Evolutionary conservation across 2,113 vertebrate genomes (phyloP).

Genomic region (Lonchura striata): DNA sequence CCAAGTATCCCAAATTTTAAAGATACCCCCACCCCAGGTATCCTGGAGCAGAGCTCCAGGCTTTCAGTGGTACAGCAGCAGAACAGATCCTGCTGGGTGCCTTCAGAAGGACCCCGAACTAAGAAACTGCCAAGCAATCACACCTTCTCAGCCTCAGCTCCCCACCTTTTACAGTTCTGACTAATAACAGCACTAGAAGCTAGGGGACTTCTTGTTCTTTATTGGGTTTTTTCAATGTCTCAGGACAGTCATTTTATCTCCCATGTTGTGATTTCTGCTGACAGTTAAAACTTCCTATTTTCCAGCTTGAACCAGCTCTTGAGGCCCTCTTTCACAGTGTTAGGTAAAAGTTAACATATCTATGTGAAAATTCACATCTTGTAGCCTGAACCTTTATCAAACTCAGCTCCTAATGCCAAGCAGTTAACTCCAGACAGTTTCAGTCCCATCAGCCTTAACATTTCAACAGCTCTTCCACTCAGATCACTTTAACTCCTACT

Average conservation of each 20-base stretch:
- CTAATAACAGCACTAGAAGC: not conserved
- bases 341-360: not conserved
- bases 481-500: not conserved
- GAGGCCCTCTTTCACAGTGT: not conserved
- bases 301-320: not conserved
- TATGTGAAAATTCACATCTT: not conserved
- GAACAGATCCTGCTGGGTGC: not conserved
- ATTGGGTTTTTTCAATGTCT: too few relatives aligned
- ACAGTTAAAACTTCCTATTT: not conserved
- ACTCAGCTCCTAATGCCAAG: not conserved
- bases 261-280: not conserved
- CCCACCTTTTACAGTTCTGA: not conserved
- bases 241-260: not conserved
- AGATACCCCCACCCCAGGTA: not conserved
- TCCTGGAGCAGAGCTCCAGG: not conserved
- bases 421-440: not conserved
- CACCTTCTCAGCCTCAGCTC: not conserved
- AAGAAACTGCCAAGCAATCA: not conserved
- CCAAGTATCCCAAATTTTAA: not conserved
- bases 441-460: not conserved
- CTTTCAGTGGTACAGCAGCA: not conserved
- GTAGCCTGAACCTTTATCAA: not conserved
- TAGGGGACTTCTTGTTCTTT: not conserved
- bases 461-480: not conserved
- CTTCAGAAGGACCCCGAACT: not conserved